These are phyloP conservation scores for Spatulosminthurus flaviceps DNA, from an alignment of 2,888 invertebrate species.

Conservation along the genomic window DNA sequence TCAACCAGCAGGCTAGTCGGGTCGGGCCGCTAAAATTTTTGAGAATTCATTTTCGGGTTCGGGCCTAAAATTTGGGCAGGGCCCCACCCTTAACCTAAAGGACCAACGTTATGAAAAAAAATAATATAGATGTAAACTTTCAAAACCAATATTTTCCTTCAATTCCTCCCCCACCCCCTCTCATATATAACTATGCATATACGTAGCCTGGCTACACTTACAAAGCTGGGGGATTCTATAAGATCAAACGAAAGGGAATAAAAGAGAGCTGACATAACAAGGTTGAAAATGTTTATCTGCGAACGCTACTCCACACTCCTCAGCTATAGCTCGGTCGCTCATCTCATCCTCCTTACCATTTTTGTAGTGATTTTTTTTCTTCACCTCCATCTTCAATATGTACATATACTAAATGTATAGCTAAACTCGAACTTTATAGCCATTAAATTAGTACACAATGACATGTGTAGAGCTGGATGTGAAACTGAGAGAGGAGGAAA, in stretches of 20 bases:
- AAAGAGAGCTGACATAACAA: neutral
- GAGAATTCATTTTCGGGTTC: too few species aligned
- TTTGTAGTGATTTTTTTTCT: too few species aligned
- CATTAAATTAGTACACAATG: too few species aligned
- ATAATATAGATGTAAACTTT: neutral
- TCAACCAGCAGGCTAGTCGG: too few species aligned
- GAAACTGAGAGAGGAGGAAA: neutral
- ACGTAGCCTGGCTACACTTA: neutral
- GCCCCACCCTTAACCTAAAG: neutral
- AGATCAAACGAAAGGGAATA: slow-evolving; percentile 2
- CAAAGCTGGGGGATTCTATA: neutral
- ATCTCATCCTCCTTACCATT: too few species aligned
- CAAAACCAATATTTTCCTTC: slow-evolving; percentile 5
- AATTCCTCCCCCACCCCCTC: neutral
- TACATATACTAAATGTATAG: too few species aligned
- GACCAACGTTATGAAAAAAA: neutral
- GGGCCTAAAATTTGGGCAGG: too few species aligned
- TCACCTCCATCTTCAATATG: too few species aligned
- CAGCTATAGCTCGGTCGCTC: too few species aligned
- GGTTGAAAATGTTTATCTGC: neutral
- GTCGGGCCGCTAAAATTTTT: too few species aligned
- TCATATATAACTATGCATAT: neutral
- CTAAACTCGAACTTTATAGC: too few species aligned
- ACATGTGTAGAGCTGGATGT: too few species aligned
- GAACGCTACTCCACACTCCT: neutral